phyloP scores from a whole-genome alignment of 2,888 invertebrate genomes.

The Homarus gammarus region DNA sequence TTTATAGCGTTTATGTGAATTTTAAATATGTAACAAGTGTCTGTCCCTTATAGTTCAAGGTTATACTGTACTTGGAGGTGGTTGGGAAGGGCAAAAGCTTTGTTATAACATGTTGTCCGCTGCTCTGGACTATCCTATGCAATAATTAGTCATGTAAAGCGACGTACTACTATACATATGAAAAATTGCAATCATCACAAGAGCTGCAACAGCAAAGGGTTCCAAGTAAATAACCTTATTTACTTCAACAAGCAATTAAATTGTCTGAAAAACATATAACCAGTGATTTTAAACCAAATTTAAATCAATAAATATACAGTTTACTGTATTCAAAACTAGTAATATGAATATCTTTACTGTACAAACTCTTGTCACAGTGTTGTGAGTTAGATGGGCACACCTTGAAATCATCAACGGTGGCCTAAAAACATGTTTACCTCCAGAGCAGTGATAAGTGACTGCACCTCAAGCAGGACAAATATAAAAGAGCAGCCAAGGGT shows the following conservation, averaged over 20 bases:
- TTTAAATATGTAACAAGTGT: no score
- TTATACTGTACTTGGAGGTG: no score
- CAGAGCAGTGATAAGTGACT: constrained; percentile 29
- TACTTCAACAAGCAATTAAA: neutral
- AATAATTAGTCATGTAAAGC: no score
- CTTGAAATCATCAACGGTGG: constrained; percentile 6
- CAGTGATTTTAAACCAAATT: neutral
- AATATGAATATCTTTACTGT: constrained; percentile 21
- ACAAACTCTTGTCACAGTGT: constrained; percentile 26
- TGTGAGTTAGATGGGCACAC: constrained; percentile 30
- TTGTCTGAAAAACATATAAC: neutral
- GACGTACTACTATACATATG: no score
- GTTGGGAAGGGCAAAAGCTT: no score
- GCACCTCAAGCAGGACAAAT: constrained; percentile 55
- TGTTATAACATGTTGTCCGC: no score
- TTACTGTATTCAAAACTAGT: no score
- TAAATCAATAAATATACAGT: no score
- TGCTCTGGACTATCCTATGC: no score
- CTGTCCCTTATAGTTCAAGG: no score
- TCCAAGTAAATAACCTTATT: neutral
- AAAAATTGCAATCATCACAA: constrained; percentile 16
- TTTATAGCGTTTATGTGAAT: no score
- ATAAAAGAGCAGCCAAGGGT: constrained; percentile 57
- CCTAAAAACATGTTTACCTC: constrained; percentile 45
- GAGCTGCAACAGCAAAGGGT: constrained; percentile 28